Evolutionary conservation across 2,797 vertebrate genomes (phyloP).

Genomic region (Hafferia zeledoni): DNA sequence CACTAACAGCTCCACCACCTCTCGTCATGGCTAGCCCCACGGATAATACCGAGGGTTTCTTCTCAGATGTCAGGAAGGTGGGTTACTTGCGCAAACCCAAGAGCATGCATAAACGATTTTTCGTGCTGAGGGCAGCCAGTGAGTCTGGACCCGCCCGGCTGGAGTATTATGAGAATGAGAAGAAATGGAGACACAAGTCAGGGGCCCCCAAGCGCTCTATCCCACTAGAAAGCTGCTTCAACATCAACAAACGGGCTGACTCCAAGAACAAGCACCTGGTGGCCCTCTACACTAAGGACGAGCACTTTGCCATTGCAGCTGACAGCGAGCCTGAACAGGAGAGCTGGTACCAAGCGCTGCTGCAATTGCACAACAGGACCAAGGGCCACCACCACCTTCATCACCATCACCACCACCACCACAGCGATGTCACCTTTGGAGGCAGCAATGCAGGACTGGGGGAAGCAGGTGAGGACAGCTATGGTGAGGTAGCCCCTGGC

Average conservation of each 20-base stretch:
- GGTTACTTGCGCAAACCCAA: constrained; percentile 92
- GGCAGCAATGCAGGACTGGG: constrained; percentile 59
- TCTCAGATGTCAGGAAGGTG: constrained; percentile 90
- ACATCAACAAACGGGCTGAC: constrained; percentile 91
- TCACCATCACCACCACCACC: constrained; percentile 70
- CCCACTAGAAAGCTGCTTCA: constrained; percentile 88
- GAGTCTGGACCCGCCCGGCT: constrained; percentile 86
- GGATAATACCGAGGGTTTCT: constrained; percentile 82
- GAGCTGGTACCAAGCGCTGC: constrained; percentile 86
- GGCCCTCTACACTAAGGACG: constrained; percentile 88
- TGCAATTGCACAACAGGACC: constrained; percentile 86
- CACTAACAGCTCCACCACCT: not conserved
- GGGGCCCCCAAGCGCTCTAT: constrained; percentile 89
- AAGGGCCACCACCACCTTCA: constrained; percentile 80
- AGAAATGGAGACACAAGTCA: constrained; percentile 91
- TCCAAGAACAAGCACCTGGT: constrained; percentile 91
- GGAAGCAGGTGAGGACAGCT: constrained; percentile 79
- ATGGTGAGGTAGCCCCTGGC: constrained; percentile 81
- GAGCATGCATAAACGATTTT: constrained; percentile 92
- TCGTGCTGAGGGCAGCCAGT: constrained; percentile 86
- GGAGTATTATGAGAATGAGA: constrained; percentile 92
- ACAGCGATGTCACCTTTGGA: constrained; percentile 67
- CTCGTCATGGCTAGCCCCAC: constrained; percentile 83
- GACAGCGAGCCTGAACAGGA: constrained; percentile 88
- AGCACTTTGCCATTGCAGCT: constrained; percentile 88